Percentiles rank a stretch among this genome's conserved stretches.
Conservation (phyloP, 2,797 vertebrate species). For the Adrianichthys oophorus region DNA sequence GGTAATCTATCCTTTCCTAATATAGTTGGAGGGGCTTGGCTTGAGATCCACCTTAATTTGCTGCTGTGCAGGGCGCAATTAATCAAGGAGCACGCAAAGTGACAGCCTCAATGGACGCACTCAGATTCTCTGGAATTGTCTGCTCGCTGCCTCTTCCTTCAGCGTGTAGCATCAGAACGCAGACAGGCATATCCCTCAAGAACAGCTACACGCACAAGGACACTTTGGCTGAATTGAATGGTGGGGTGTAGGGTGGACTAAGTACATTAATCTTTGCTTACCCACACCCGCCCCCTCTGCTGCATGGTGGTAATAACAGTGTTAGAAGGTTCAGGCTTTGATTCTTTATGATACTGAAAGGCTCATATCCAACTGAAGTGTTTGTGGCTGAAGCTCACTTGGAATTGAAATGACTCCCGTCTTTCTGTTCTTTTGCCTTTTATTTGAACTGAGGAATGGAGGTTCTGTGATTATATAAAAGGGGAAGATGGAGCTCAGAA, state of each 20-base stretch:
- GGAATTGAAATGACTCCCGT: conserved; percentile 16
- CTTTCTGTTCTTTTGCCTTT: conserved; percentile 9
- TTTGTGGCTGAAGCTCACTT: conserved; percentile 1
- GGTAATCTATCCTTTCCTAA: conserved; percentile 73
- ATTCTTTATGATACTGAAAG: conserved; percentile 34
- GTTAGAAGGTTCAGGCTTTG: conserved; percentile 42
- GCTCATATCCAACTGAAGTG: background rate
- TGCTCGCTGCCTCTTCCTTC: conserved; percentile 60
- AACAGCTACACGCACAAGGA: conserved; percentile 49
- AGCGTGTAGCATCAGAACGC: conserved; percentile 40
- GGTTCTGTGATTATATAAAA: conserved; percentile 34
- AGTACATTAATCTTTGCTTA: conserved; percentile 53
- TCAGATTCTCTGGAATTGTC: conserved; percentile 68
- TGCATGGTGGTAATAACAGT: conserved; percentile 37
- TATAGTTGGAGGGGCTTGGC: conserved; percentile 58
- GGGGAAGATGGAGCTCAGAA: conserved; percentile 5
- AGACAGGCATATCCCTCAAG: conserved; percentile 68
- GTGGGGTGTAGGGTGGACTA: conserved; percentile 43
- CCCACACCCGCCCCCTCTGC: conserved; percentile 43
- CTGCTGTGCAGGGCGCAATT: conserved; percentile 68
- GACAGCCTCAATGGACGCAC: conserved; percentile 75
- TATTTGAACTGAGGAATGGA: conserved; percentile 15
- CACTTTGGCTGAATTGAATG: conserved; percentile 55
- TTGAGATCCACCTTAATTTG: conserved; percentile 73
- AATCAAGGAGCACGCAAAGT: conserved; percentile 70